Evolutionary conservation across 2,888 invertebrate genomes (phyloP).

Genomic region (Sipha maydis): DNA sequence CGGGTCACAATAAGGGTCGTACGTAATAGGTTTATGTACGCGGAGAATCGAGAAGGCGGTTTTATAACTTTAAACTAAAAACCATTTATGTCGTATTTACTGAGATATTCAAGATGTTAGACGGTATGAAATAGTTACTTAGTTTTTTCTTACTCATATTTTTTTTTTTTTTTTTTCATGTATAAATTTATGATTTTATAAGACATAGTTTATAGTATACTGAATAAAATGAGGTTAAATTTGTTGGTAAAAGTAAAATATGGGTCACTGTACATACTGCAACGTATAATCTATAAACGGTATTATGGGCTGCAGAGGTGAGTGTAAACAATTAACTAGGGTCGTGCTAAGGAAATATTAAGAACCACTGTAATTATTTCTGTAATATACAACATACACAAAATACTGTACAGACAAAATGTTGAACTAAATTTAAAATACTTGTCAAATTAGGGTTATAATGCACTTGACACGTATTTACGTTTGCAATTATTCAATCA

Average conservation of each 20-base stretch:
- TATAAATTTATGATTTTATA: no score
- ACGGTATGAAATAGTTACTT: no score
- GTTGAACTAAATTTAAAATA: not conserved
- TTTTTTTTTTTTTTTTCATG: no score
- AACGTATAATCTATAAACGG: no score
- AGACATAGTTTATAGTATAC: no score
- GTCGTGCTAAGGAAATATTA: not conserved
- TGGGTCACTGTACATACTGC: not conserved
- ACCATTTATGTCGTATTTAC: no score
- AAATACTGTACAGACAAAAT: not conserved
- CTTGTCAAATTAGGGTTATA: not conserved
- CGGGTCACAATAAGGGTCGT: not conserved
- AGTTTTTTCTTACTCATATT: no score
- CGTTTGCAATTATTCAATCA: not conserved
- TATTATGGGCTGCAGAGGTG: not conserved
- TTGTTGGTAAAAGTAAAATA: no score
- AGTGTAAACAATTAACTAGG: not conserved
- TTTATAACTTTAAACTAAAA: no score
- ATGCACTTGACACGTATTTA: not conserved
- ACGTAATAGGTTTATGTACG: not conserved
- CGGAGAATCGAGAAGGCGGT: not conserved
- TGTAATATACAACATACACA: not conserved
- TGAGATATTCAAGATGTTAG: no score
- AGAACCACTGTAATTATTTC: not conserved
- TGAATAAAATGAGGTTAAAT: no score